Base-by-base conservation (phyloP, 92 coral and sea anemone genomes). In the Siderastrea siderea region DNA sequence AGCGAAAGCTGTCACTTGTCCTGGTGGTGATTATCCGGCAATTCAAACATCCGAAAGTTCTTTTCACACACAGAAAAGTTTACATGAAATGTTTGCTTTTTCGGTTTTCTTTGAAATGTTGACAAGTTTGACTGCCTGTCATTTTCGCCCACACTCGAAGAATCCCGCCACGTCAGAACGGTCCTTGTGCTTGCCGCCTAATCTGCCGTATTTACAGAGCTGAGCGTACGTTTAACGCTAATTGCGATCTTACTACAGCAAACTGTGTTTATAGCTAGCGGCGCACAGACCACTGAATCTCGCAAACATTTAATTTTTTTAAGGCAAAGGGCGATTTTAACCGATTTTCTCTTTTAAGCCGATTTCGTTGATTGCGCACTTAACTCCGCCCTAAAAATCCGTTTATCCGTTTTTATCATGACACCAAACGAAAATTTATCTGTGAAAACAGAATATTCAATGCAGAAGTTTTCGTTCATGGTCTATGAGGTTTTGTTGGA, bases 81-180 rank as follows among this genome's bases (percentile, higher is more conserved):
- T 92, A 93, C 96, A 89, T 93, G 91, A 86, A 88, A 72, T 93
- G 94, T 95, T 95, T 95, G 94, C 94, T 91, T 86, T 90, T 78
- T 91, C 98, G 98, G 98, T 75, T 88, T 87, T 95, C 98, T 95
- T 95, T 95, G 98, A 91, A 82, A 81, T 38, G 71, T 82, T 91
- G 98, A 95, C 95, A 86, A 80, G 82, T 73, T 49, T 91, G 93
- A 91, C 96, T 81, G 75, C 44, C 89, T 78, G 88, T 90, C 91
- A 71, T 58, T 72, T 66, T 89, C 95, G 90, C 93, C 91, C 96
- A 90, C 93, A 88, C 85, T 79, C 78, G 74, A 89, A 64, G 82
- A 85, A 83, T 80, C 82, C 88, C 89, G 84, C 75, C 84, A 78
- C 89, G 98, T 93, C 98, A 95, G 60, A 83, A 59, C 60, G 38